These are phyloP conservation scores for Noturus placidus DNA, from an alignment of 2,113 vertebrate species.

Conservation along the genomic window DNA sequence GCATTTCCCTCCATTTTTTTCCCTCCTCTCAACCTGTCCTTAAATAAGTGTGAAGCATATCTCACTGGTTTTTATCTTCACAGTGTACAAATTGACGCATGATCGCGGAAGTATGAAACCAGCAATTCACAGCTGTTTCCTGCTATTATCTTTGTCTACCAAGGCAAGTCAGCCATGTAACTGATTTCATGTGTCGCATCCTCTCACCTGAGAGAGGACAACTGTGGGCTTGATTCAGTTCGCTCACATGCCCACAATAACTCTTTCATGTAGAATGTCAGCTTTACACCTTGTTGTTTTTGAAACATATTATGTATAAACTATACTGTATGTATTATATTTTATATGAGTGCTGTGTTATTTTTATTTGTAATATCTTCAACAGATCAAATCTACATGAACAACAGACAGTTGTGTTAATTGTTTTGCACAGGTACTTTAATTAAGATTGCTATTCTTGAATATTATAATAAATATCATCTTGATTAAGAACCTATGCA, in stretches of 20 bases:
- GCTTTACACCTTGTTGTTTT: not conserved
- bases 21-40: not conserved
- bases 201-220: conserved; percentile 37
- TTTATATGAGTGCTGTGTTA: not conserved
- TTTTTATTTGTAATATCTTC: not conserved
- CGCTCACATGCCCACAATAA: conserved; percentile 14
- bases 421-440: not conserved
- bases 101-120: conserved; percentile 52
- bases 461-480: not conserved
- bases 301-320: too few species aligned
- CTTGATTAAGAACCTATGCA: not conserved
- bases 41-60: conserved; percentile 38
- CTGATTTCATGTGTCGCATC: conserved; percentile 57
- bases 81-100: conserved; percentile 46
- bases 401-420: not conserved
- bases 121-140: conserved; percentile 56
- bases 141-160: conserved; percentile 56
- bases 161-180: conserved; percentile 59
- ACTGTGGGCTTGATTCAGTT: conserved; percentile 20
- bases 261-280: not conserved
- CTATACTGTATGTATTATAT: not conserved
- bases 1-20: conserved; percentile 32
- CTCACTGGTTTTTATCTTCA: conserved; percentile 38
- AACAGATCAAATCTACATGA: not conserved
- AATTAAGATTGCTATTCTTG: not conserved